A percentile compares a stretch with the other conserved stretches of the same genome.
These are phyloP conservation scores for Drosophila meridiana DNA, from an alignment of 2,888 invertebrate species.

Conservation along the genomic window DNA sequence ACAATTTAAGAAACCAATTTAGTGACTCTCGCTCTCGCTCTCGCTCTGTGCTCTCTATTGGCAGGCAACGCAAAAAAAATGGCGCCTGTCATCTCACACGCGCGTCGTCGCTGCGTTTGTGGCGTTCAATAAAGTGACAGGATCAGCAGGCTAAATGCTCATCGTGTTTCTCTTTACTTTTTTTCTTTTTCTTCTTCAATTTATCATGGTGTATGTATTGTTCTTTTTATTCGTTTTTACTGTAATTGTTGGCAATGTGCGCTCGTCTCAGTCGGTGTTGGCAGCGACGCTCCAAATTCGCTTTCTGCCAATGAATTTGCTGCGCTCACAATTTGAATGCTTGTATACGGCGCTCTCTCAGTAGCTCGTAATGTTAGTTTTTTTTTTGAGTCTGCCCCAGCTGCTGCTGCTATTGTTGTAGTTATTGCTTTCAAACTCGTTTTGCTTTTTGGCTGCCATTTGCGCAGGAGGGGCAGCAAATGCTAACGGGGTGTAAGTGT, in stretches of 20 bases:
- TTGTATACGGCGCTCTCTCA: conserved; percentile 24
- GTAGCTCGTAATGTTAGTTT: conserved; percentile 32
- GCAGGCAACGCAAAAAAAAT: conserved; percentile 51
- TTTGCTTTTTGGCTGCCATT: conserved; percentile 43
- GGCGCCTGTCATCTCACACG: conserved; percentile 65
- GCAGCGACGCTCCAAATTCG: conserved; percentile 34
- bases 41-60: conserved; percentile 21
- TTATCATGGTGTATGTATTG: not conserved
- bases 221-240: conserved; percentile 2
- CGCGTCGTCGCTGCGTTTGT: conserved; percentile 34
- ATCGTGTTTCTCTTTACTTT: not conserved
- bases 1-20: conserved; percentile 24
- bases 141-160: conserved; percentile 38
- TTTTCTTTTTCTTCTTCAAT: not conserved
- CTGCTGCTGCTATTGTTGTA: conserved; percentile 13
- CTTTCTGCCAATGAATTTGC: conserved; percentile 26
- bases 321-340: conserved; percentile 48
- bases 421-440: conserved; percentile 53
- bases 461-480: conserved; percentile 2
- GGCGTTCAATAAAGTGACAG: conserved; percentile 34
- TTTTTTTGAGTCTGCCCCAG: conserved; percentile 29
- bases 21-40: conserved; percentile 7
- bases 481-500: conserved; percentile 26
- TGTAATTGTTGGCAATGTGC: conserved; percentile 37
- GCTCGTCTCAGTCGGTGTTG: conserved; percentile 7